Evolutionary conservation across 92 coral and sea anemone genomes (phyloP).

Genomic region (Epizoanthus stellaris): DNA sequence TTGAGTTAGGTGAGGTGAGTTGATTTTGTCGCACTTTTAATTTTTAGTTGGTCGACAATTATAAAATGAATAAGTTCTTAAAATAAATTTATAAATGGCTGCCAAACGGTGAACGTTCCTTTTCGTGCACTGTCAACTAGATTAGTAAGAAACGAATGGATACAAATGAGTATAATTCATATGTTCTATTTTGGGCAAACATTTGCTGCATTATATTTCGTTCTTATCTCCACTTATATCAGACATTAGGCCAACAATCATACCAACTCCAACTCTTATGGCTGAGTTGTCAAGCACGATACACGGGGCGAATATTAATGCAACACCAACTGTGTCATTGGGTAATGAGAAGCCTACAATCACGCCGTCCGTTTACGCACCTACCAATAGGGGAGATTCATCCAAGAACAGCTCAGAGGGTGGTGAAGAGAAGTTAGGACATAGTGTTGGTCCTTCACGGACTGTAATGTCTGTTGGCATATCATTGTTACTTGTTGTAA

Average conservation of each 20-base stretch:
- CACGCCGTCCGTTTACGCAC: neutral
- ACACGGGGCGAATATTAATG: neutral
- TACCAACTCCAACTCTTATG: neutral
- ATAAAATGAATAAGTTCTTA: no score
- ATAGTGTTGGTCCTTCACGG: neutral
- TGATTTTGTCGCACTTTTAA: no score
- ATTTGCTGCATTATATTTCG: neutral
- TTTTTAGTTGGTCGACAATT: no score
- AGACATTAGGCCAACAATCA: neutral
- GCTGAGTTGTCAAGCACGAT: neutral
- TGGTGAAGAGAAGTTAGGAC: neutral
- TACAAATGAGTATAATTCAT: no score
- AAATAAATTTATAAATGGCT: neutral
- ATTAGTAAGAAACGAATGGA: no score
- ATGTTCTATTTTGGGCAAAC: no score
- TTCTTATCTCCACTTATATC: neutral
- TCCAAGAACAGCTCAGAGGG: neutral
- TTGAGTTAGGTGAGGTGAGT: no score
- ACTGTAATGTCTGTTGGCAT: constrained; percentile 5
- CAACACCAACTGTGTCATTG: neutral
- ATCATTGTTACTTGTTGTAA: neutral
- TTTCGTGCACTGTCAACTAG: no score
- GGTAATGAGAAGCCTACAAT: neutral
- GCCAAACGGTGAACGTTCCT: no score
- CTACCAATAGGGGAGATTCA: neutral